A percentile compares a stretch with the other conserved stretches of the same genome.
phyloP scores from a whole-genome alignment of 2,113 vertebrate species.

The Bubo blakistoni region DNA sequence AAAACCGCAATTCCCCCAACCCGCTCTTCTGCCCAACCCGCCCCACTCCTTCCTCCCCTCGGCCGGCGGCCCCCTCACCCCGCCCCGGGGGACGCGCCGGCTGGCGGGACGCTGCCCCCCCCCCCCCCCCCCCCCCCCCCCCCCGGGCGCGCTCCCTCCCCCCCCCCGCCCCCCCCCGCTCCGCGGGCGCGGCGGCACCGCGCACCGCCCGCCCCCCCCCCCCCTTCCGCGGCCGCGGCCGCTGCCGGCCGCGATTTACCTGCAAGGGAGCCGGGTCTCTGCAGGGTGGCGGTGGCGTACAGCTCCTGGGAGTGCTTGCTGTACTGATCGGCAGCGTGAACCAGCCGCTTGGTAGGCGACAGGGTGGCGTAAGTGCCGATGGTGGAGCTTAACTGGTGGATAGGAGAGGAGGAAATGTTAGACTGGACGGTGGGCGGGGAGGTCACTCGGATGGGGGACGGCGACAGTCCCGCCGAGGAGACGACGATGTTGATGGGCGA shows the following conservation, averaged over 20 bases:
- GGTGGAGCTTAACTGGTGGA: conserved; percentile 93
- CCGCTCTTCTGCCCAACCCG: not conserved
- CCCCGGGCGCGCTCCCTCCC: too few relatives aligned
- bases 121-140: not conserved
- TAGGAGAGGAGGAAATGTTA: conserved; percentile 84
- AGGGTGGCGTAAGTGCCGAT: conserved; percentile 95
- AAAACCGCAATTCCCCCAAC: not conserved
- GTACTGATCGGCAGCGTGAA: conserved; percentile 92
- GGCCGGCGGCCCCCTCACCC: not conserved
- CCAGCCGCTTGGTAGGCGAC: conserved; percentile 94
- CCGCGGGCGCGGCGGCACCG: not conserved
- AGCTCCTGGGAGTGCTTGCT: conserved; percentile 93
- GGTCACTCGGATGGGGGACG: conserved; percentile 86
- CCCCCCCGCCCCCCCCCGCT: not conserved
- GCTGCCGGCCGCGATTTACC: conserved; percentile 72
- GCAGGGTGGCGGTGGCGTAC: conserved; percentile 91
- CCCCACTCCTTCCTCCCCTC: not conserved
- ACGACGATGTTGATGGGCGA: conserved; percentile 94
- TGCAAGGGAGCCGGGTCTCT: conserved; percentile 94
- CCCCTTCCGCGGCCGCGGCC: not conserved
- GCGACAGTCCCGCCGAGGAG: conserved; percentile 78
- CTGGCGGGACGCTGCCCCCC: not conserved
- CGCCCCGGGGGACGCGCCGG: not conserved
- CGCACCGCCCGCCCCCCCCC: not conserved
- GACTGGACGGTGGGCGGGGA: conserved; percentile 85